Evolutionary conservation across 2,797 vertebrate genomes (phyloP), one percentile per base, ranked within the genome.

Genomic region (Scolopax rusticola): DNA sequence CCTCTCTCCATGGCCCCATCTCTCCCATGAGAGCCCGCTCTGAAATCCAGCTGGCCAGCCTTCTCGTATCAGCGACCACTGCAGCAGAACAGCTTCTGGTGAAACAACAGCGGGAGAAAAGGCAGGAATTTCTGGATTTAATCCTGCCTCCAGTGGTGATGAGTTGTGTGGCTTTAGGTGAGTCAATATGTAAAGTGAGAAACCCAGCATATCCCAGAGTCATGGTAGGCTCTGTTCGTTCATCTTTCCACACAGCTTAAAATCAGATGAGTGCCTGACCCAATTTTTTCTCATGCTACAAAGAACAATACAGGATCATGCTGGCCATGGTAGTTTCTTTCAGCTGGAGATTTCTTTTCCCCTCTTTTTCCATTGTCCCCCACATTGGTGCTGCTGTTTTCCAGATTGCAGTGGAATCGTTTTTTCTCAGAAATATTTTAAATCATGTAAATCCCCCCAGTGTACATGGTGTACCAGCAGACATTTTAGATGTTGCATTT

Each of bases 401-500:
- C 86, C 88, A 92, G 78, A 89, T 53, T 40, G 40, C 41, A 28
- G 53, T 56, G n/a, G 87, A 87, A 87, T 40, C 59, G 8, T 71
- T 84, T 61, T 75, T 94, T 76, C 73, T 84, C 50, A 60, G 70
- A 84, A 96, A 54, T 91, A 65, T 79, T 94, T 80, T 64, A 87
- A 93, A 84, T 94, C 79, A 78, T 53, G 68, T 88, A 79, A 88
- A 80, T 92, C 75, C 87, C 90, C 81, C 84, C 45, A 14, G 84
- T 0, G 3, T 88, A 81, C 59, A 74, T 48, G 15, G 84, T 0
- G 3, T 88, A 81, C 59, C 77, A 91, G 82, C 82, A 96, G 93
- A 96, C 93, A 92, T 97, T 97, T 98, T 71, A 95, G 82, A 93
- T 84, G 85, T 67, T 96, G 87, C 84, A 90, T 95, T 97, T 97